phyloP scores from a whole-genome alignment of 2,797 vertebrate genomes.

The Amniataba percoides region DNA sequence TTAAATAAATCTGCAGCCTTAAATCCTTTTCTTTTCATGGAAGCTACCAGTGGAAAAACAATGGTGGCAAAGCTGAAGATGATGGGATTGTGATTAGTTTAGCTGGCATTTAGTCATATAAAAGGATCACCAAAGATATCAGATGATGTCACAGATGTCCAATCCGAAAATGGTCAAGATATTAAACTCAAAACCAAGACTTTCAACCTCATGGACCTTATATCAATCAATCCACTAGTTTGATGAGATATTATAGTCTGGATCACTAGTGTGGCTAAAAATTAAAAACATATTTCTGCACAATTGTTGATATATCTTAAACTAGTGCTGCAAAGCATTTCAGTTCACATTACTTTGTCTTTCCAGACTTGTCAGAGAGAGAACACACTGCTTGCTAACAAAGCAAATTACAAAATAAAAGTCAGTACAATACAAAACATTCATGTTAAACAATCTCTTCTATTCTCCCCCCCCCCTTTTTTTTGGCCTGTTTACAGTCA shows the following conservation, averaged over 20 bases:
- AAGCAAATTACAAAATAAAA: conserved; percentile 1
- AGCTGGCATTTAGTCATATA: too few relatives aligned
- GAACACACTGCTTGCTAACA: background rate
- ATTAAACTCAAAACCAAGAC: background rate
- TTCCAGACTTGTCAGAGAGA: background rate
- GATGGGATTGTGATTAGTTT: background rate
- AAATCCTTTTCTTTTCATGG: background rate
- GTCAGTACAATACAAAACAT: background rate
- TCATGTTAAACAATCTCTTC: background rate
- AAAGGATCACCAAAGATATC: too few relatives aligned
- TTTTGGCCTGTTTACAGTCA: conserved; percentile 58
- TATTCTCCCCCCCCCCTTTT: background rate
- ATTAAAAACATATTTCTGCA: background rate
- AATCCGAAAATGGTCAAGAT: background rate
- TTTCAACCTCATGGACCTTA: too few relatives aligned
- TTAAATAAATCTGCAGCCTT: background rate
- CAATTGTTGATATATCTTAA: too few relatives aligned
- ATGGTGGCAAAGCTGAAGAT: background rate
- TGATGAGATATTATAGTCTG: too few relatives aligned
- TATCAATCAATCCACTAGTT: too few relatives aligned
- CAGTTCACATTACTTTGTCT: background rate
- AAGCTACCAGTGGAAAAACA: background rate
- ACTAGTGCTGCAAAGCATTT: background rate
- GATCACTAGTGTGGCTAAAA: too few relatives aligned
- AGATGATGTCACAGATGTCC: background rate